phyloP scores from a whole-genome alignment of 1,140 invertebrate species.

The Drosophila sturtevanti region DNA sequence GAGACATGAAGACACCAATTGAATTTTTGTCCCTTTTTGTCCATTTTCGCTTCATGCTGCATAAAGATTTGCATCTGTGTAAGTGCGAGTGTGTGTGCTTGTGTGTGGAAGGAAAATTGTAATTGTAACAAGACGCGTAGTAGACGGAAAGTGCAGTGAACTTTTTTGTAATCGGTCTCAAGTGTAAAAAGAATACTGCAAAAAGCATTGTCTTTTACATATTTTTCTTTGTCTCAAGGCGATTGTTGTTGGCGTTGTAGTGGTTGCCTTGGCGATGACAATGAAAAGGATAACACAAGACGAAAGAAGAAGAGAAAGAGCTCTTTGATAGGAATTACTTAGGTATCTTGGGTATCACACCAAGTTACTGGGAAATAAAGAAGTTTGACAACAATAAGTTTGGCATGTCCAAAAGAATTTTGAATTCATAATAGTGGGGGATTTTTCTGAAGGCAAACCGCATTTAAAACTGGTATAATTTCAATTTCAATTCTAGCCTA shows the following conservation, averaged over 20 bases:
- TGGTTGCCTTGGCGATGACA: conserved; percentile 29
- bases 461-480: not conserved
- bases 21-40: not conserved
- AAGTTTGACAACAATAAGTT: not conserved
- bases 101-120: conserved; percentile 32
- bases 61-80: conserved; percentile 30
- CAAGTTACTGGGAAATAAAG: too few species aligned
- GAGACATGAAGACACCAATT: not conserved
- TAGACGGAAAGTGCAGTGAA: conserved; percentile 56
- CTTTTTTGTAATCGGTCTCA: conserved; percentile 47
- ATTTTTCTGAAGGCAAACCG: conserved; percentile 7
- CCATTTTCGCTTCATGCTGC: conserved; percentile 34
- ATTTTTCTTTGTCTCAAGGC: not conserved
- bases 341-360: too few species aligned
- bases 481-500: not conserved
- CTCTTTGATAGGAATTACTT: not conserved
- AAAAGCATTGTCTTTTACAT: not conserved
- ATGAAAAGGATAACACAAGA: conserved; percentile 9
- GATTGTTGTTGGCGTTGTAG: conserved; percentile 5
- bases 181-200: conserved; percentile 26
- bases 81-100: not conserved
- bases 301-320: not conserved
- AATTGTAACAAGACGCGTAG: conserved; percentile 33
- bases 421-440: too few species aligned
- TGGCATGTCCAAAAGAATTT: too few species aligned